phyloP scores from a whole-genome alignment of 2,888 invertebrate genomes.

The Amiota minor region DNA sequence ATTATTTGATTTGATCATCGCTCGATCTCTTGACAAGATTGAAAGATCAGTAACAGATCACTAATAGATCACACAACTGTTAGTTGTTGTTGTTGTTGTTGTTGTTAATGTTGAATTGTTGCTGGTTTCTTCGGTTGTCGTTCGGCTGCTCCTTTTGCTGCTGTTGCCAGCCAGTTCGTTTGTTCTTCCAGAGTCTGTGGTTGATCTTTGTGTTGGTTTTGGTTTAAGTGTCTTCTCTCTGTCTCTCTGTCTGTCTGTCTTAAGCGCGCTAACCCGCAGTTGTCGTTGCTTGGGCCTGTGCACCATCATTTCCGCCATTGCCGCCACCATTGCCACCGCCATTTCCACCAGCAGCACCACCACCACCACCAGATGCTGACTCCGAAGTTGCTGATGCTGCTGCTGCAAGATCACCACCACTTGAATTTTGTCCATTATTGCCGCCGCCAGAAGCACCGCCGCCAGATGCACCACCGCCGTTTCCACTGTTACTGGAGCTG shows the following conservation, averaged over 20 bases:
- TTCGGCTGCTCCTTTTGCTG: background rate
- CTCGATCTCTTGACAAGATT: background rate
- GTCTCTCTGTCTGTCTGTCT: background rate
- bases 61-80: constrained; percentile 36
- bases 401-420: constrained; percentile 28
- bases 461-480: constrained; percentile 27
- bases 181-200: background rate
- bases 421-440: background rate
- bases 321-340: constrained; percentile 9
- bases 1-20: constrained; percentile 29
- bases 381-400: constrained; percentile 39
- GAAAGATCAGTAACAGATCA: background rate
- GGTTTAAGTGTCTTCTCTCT: too few species aligned
- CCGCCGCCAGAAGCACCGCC: background rate
- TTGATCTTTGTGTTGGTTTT: background rate
- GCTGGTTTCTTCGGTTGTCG: constrained; percentile 28
- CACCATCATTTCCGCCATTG: background rate
- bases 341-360: too few species aligned
- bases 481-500: constrained; percentile 12
- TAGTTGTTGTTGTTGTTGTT: constrained; percentile 6
- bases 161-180: background rate
- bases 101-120: constrained; percentile 34
- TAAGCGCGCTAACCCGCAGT: constrained; percentile 52
- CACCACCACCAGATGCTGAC: constrained; percentile 30
- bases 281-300: constrained; percentile 3